Conservation (phyloP, 2,888 invertebrate species). For the Venusia cambrica region DNA sequence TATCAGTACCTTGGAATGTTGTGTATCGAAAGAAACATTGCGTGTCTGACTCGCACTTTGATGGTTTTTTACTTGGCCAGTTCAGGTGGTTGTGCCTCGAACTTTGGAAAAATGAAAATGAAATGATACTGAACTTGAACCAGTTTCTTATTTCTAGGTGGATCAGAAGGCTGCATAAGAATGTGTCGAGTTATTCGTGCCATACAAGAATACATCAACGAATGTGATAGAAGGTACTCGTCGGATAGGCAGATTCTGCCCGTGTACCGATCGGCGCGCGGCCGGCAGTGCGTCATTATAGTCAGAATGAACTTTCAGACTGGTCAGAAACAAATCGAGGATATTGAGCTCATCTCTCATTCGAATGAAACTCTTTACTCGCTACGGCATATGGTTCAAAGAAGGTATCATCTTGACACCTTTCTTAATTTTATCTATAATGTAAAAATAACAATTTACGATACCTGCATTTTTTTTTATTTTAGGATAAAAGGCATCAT, state of each 20-base stretch:
- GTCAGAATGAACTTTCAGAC: conserved; percentile 90
- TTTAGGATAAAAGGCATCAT: conserved; percentile 70
- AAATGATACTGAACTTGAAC: no score
- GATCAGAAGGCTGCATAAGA: conserved; percentile 74
- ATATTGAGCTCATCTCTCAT: conserved; percentile 95
- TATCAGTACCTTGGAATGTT: no score
- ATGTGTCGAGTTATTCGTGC: conserved; percentile 97
- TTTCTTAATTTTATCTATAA: neutral
- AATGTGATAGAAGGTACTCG: conserved; percentile 94
- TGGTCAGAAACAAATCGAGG: conserved; percentile 93
- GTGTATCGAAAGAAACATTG: no score
- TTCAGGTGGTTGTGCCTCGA: no score
- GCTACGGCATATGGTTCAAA: conserved; percentile 88
- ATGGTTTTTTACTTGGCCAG: no score
- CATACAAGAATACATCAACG: conserved; percentile 96
- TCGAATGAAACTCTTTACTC: conserved; percentile 96
- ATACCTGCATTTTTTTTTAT: conserved; percentile 14
- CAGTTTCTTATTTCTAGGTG: conserved; percentile 48
- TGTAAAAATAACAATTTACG: no score
- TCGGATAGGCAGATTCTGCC: conserved; percentile 95
- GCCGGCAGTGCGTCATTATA: conserved; percentile 92
- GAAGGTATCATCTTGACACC: conserved; percentile 60
- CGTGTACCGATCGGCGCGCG: conserved; percentile 93
- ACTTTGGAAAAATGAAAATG: no score
- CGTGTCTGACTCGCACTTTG: no score